phyloP scores from a whole-genome alignment of 2,888 invertebrate genomes.

The Gandaritis pyraliata region DNA sequence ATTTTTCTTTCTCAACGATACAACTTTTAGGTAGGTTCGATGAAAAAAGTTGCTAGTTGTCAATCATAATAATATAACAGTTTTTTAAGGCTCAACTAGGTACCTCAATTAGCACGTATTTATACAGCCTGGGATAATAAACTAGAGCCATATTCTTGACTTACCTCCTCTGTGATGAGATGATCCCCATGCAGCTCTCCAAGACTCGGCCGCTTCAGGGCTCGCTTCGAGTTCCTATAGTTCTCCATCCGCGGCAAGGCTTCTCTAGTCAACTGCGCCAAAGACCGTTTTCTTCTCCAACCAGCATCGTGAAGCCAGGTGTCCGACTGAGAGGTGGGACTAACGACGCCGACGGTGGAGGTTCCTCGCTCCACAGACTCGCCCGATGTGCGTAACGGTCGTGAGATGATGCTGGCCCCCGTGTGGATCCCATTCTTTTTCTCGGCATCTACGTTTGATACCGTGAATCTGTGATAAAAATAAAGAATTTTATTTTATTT shows the following conservation, averaged over 20 bases:
- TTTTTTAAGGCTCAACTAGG: too few relatives aligned
- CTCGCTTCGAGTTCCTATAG: slow-evolving; percentile 91
- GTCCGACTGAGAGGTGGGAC: slow-evolving; percentile 57
- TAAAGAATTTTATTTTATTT: too few relatives aligned
- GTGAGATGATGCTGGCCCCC: slow-evolving; percentile 75
- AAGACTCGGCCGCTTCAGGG: slow-evolving; percentile 91
- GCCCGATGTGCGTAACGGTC: slow-evolving; percentile 68
- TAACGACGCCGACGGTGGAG: slow-evolving; percentile 36
- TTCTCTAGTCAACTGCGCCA: slow-evolving; percentile 90
- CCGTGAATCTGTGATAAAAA: slow-evolving; percentile 63
- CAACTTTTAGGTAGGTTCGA: too few relatives aligned
- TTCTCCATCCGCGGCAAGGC: slow-evolving; percentile 92
- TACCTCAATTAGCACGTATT: too few relatives aligned
- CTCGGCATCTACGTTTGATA: slow-evolving; percentile 70
- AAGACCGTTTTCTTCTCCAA: slow-evolving; percentile 81
- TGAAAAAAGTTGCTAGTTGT: too few relatives aligned
- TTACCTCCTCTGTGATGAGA: slow-evolving; percentile 74
- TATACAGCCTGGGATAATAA: too few relatives aligned
- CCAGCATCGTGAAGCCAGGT: slow-evolving; percentile 79
- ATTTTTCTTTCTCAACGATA: too few relatives aligned
- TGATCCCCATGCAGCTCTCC: slow-evolving; percentile 91
- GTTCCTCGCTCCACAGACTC: slow-evolving; percentile 65
- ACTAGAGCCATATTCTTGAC: neutral
- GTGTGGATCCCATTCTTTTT: slow-evolving; percentile 79
- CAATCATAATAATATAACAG: too few relatives aligned